Percentiles rank a stretch among this genome's conserved stretches.
Conservation (phyloP, 2,888 invertebrate genomes). For the Magallana nippona region DNA sequence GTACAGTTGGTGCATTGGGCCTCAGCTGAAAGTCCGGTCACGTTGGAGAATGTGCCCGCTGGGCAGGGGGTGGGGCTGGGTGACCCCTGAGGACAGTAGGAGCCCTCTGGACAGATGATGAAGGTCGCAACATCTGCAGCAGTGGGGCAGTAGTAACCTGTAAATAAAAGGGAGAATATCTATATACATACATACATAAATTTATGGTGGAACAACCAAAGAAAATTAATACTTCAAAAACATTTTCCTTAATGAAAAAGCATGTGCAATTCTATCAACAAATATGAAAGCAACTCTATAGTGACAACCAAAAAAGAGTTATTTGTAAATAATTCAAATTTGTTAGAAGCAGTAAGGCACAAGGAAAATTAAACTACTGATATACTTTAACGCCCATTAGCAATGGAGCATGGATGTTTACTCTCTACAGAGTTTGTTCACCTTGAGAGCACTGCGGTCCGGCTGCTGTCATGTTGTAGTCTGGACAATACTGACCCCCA, state of each 20-base stretch:
- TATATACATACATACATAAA: neutral
- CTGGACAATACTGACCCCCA: slow-evolving; percentile 71
- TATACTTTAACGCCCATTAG: too few species aligned
- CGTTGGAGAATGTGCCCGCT: slow-evolving; percentile 74
- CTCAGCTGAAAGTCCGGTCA: slow-evolving; percentile 60
- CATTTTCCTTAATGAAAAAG: too few species aligned
- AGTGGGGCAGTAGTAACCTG: slow-evolving; percentile 77
- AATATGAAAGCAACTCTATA: too few species aligned
- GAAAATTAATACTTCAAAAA: too few species aligned
- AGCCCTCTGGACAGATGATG: slow-evolving; percentile 72
- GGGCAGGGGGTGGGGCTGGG: slow-evolving; percentile 70
- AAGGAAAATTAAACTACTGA: too few species aligned
- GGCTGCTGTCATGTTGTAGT: slow-evolving; percentile 68
- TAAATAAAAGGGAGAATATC: slow-evolving; percentile 43
- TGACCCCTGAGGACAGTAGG: slow-evolving; percentile 72
- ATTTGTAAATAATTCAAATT: too few species aligned
- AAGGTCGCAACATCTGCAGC: slow-evolving; percentile 68
- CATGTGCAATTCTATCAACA: too few species aligned
- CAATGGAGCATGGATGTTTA: too few species aligned
- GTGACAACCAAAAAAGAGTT: too few species aligned
- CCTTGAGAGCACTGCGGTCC: slow-evolving; percentile 68
- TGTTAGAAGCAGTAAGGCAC: too few species aligned
- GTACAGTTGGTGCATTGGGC: slow-evolving; percentile 67
- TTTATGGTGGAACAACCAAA: neutral
- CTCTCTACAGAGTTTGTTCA: slow-evolving; percentile 40